Evolutionary conservation across 2,113 vertebrate species (phyloP), one percentile per base, ranked within the genome.

Genomic region (Synodontis membranacea): DNA sequence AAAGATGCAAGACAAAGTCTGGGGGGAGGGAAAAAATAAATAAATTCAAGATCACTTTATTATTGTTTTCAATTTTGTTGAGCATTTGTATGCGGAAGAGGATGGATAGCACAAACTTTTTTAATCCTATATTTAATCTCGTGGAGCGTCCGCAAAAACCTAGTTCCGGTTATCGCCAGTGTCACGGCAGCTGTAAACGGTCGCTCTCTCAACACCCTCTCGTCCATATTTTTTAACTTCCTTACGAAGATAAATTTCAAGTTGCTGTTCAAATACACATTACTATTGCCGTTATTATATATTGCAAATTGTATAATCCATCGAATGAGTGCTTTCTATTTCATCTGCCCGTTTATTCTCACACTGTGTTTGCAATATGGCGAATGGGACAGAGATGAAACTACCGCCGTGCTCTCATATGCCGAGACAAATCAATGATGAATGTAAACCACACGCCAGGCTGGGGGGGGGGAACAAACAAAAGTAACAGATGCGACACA

Each of bases 381-480:
- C 46, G 76, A 86, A 72, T 58, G 66, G 62, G 52, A 79, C 76
- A 84, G 76, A 86, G 86, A 84, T 83, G 84, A 86, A 54, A n/a
- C 56, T 39, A n/a, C 48, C 52, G 19, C 42, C 23, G 19, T 84
- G 62, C 42, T 62, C 83, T 88, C 86, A 80, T 84, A 86, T 74
- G 34, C 34, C 46, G 66, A 62, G 54, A 31, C 42, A 66, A 83
- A 88, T 86, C 84, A 80, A 84, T 88, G 80, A 84, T 62, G 83
- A 86, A 89, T 86, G 86, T 66, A 88, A 86, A 84, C 80, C 89
- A 86, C 87, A 90, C 81, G 84, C 86, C 80, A 75, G 85, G 50
- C 80, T 48, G 82, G 82, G 60, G 76, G 60, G 54, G 37, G 31
- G 2, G 42, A 31, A 66, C 86, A 80, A 84, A 83, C 78, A 76